Base-by-base conservation (phyloP, 2,797 vertebrate genomes). In the Coilia nasus region DNA sequence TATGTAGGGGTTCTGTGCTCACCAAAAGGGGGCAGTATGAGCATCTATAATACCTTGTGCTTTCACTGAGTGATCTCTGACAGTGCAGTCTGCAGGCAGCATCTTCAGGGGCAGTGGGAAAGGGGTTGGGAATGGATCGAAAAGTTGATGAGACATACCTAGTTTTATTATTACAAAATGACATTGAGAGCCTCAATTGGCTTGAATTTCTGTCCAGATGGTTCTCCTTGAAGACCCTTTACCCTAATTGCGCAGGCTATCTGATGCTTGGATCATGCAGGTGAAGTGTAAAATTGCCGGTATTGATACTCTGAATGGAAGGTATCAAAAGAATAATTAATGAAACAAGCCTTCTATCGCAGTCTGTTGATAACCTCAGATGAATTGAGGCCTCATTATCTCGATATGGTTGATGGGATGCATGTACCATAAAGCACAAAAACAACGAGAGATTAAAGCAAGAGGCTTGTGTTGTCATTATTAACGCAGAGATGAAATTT, bases 201-300 rank as follows among this genome's bases (percentile, higher is more conserved):
- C 92, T 90, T 91, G 89, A 91, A 90, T 92, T 91, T 88, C 91
- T 85, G 89, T 86, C 90, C 93, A 95, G 95, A 94, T 95, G 94
- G 91, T 78, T 23, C 87, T 92, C 92, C 94, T 93, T 86, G 86
- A 94, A 91, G 93, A 60, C 31, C 89, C 90, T 93, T 91, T 89
- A 85, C 86, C 89, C 92, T 94, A 94, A 95, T 94, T 94, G 93
- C 92, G 85, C 50, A 54, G 50, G 50, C 50, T 91, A 90, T 89
- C 88, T 91, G 91, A 93, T 93, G 91, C 90, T 85, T 90, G 87
- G 87, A 86, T 93, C 87, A 85, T 95, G 92, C 89, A 92, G 93
- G 94, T 93, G 75, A 35, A 54, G 75, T 83, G 81, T 85, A 81
- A 83, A 86, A 90, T 89, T 89, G 89, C 85, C 86, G 85, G 87